phyloP scores from a whole-genome alignment of 2,113 vertebrate genomes.

The Thamnophis sirtalis region DNA sequence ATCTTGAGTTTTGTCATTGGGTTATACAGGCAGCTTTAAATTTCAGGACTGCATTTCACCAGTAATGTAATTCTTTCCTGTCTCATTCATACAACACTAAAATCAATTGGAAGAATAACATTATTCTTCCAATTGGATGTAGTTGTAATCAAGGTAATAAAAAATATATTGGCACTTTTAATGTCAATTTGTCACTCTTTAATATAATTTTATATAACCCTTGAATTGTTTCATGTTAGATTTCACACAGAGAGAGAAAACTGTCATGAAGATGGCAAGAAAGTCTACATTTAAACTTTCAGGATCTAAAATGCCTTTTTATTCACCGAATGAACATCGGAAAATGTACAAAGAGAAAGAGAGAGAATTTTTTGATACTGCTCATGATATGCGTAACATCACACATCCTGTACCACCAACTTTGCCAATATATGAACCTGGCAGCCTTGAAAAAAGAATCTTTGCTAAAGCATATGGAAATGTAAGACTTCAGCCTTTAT shows the following conservation, averaged over 20 bases:
- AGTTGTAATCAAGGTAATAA: neutral
- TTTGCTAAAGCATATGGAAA: slow-evolving; percentile 15
- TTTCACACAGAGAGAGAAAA: neutral
- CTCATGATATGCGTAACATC: slow-evolving; percentile 17
- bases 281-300: slow-evolving; percentile 39
- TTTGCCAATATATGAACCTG: neutral
- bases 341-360: slow-evolving; percentile 31
- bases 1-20: neutral
- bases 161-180: neutral
- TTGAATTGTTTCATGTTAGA: slow-evolving; percentile 19
- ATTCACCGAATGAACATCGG: slow-evolving; percentile 12
- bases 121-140: neutral
- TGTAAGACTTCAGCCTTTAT: slow-evolving; percentile 43
- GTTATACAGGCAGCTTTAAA: neutral
- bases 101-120: neutral
- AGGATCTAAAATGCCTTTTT: slow-evolving; percentile 35
- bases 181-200: neutral
- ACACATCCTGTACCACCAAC: neutral
- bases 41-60: neutral
- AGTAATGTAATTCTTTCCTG: neutral
- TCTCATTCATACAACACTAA: neutral
- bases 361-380: slow-evolving; percentile 19
- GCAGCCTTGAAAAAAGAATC: slow-evolving; percentile 11
- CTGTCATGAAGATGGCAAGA: neutral
- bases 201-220: neutral